Percentiles rank a stretch among this genome's conserved stretches.
Evolutionary conservation across 1,140 invertebrate species (phyloP).

Genomic region (Papilio polytes): DNA sequence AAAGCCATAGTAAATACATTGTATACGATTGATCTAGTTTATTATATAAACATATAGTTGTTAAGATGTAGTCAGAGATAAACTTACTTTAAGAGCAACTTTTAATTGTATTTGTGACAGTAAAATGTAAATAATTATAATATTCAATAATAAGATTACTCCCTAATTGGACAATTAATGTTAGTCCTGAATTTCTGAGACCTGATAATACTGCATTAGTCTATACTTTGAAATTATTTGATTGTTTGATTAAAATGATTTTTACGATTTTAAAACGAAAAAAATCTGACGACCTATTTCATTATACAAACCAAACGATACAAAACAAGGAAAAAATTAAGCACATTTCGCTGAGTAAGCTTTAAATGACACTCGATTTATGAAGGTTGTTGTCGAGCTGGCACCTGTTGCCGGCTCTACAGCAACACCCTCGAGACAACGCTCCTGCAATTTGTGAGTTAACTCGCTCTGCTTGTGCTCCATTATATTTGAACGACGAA

Average conservation of each 20-base stretch:
- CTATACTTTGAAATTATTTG: too few species aligned
- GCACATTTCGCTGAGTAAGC: neutral
- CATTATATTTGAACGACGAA: constrained; percentile 3
- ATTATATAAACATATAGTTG: neutral
- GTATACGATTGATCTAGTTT: neutral
- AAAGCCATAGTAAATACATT: neutral
- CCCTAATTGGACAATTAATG: too few species aligned
- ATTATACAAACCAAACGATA: neutral
- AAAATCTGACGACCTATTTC: neutral
- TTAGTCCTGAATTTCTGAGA: too few species aligned
- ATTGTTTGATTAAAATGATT: too few species aligned
- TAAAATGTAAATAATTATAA: too few species aligned
- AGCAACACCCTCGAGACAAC: neutral
- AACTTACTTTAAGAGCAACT: too few species aligned
- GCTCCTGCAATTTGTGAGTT: neutral
- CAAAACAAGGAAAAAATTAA: neutral
- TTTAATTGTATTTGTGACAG: too few species aligned
- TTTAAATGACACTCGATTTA: constrained; percentile 1
- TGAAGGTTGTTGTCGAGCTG: neutral
- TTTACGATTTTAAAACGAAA: too few species aligned
- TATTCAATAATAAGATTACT: too few species aligned
- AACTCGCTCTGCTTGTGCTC: neutral
- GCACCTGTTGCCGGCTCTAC: neutral
- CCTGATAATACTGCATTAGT: too few species aligned
- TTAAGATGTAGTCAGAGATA: too few species aligned